Conservation (phyloP, 2,888 invertebrate species). For the Metopia argyrocephala region DNA sequence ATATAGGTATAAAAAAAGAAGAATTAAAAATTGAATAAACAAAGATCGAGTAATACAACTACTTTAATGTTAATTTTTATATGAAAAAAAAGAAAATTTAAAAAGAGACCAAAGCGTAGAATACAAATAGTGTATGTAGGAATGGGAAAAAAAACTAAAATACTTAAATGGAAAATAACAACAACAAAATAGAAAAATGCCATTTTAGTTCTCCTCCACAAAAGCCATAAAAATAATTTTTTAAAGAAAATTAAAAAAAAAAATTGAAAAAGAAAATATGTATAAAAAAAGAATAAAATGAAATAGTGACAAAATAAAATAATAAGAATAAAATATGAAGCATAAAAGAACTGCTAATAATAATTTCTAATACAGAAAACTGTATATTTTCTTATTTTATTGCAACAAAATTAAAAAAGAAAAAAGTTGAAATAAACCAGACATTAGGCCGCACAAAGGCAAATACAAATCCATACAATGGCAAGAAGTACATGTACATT, state of each 20-base stretch:
- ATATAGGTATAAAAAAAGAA: background rate
- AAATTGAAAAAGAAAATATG: constrained; percentile 30
- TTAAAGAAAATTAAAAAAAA: background rate
- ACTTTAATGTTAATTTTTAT: no score
- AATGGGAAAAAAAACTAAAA: background rate
- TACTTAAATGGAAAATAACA: constrained; percentile 23
- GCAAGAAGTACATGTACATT: constrained; percentile 34
- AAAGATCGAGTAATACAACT: no score
- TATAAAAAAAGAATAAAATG: constrained; percentile 42
- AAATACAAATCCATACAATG: constrained; percentile 7
- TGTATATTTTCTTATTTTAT: constrained; percentile 12
- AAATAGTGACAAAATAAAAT: background rate
- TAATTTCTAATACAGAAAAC: constrained; percentile 30
- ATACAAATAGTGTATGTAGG: no score
- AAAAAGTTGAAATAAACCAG: constrained; percentile 63
- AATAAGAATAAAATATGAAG: background rate
- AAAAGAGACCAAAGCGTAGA: constrained; percentile 53
- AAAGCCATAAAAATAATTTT: background rate
- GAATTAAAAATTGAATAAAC: no score
- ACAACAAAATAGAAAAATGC: constrained; percentile 16
- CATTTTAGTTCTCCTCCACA: background rate
- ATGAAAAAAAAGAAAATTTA: no score
- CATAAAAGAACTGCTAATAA: background rate
- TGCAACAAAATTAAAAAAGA: constrained; percentile 67
- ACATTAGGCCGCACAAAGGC: constrained; percentile 49